Percentiles rank a stretch among this genome's conserved stretches.
Evolutionary conservation across 37 sponge, comb jelly and placozoan species (phyloP).

Genomic region (Axinella damicornis): DNA sequence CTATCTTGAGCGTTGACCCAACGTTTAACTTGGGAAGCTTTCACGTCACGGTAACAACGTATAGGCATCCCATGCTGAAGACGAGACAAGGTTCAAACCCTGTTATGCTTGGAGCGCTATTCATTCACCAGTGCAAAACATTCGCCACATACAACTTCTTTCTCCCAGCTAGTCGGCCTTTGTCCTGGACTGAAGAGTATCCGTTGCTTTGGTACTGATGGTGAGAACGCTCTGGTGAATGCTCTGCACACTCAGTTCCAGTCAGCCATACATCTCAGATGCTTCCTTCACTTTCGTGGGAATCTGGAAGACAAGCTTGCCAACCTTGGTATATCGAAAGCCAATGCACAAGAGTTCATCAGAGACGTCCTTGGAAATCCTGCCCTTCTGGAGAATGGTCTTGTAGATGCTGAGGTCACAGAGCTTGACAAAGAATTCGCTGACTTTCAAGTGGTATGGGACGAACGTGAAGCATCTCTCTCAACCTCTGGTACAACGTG

Average conservation of each 20-base stretch:
- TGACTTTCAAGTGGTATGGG: constrained; percentile 6
- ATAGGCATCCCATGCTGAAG: constrained; percentile 3
- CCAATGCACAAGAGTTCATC: neutral
- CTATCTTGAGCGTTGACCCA: constrained; percentile 30
- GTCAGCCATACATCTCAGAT: constrained; percentile 33
- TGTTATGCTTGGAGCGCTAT: constrained; percentile 36
- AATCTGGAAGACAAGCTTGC: constrained; percentile 44
- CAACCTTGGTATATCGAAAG: constrained; percentile 6
- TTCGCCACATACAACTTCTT: constrained; percentile 55
- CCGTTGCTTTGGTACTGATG: constrained; percentile 39
- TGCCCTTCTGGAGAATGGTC: constrained; percentile 10
- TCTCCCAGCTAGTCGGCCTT: constrained; percentile 28
- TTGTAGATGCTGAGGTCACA: constrained; percentile 32
- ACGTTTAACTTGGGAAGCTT: constrained; percentile 37
- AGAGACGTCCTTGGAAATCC: constrained; percentile 53
- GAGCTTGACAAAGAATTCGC: neutral
- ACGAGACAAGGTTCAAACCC: constrained; percentile 9
- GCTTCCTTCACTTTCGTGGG: constrained; percentile 45
- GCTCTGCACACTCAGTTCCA: constrained; percentile 32
- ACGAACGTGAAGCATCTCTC: constrained; percentile 10
- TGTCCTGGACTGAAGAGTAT: constrained; percentile 2
- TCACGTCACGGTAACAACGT: constrained; percentile 41
- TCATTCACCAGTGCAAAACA: constrained; percentile 44
- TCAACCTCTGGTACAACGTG: too few species aligned
- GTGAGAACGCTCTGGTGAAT: constrained; percentile 37